phyloP scores from a whole-genome alignment of 2,888 invertebrate species.

The Orchesellides sinensis region DNA sequence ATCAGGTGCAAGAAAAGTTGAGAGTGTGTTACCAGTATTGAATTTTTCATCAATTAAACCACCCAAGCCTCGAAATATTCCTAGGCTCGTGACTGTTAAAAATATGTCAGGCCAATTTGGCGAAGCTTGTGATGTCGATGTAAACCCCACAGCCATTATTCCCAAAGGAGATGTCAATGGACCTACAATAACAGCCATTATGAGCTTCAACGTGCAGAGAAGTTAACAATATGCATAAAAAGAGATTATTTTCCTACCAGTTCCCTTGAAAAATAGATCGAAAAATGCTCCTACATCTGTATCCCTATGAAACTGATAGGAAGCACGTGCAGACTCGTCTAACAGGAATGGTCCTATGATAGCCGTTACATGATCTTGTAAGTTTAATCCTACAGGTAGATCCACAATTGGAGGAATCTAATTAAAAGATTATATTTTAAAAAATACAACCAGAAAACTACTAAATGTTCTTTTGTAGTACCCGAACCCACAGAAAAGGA shows the following conservation, averaged over 20 bases:
- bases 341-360: slow-evolving; percentile 27
- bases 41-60: slow-evolving; percentile 13
- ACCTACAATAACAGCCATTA: background rate
- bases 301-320: slow-evolving; percentile 18
- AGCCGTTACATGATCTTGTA: slow-evolving; percentile 36
- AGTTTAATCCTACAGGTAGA: slow-evolving; percentile 37
- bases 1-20: background rate
- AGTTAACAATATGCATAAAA: background rate
- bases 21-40: background rate
- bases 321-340: background rate
- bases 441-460: background rate
- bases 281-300: background rate
- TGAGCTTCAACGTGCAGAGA: no score
- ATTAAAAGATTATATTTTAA: background rate
- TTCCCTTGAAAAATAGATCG: background rate
- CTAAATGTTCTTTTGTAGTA: slow-evolving; percentile 25
- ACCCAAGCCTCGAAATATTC: background rate
- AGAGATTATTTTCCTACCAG: background rate
- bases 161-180: slow-evolving; percentile 18
- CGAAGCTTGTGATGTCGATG: background rate
- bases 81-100: background rate
- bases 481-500: slow-evolving; percentile 45
- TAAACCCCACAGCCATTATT: background rate
- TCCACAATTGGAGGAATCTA: slow-evolving; percentile 35
- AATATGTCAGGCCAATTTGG: slow-evolving; percentile 55